Base-by-base conservation (phyloP, 2,113 vertebrate genomes). In the Microtus montanus region DNA sequence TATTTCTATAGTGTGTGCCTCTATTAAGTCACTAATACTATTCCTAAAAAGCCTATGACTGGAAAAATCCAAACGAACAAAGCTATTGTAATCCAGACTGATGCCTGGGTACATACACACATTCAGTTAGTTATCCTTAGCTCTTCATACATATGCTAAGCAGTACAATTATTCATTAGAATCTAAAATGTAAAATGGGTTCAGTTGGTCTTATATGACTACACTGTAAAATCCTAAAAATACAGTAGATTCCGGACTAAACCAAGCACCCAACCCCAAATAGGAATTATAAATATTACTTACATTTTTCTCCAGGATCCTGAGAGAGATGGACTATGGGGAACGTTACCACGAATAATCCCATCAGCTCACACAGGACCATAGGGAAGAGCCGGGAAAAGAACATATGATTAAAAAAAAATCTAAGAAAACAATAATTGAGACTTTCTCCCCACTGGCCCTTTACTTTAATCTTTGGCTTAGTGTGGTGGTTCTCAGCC, bases 361-460 rank as follows among this genome's bases (percentile, higher is more conserved):
- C 38, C 26, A 66, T 66, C 17, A 30, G 26, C 82, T 33, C 58
- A 17, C 38, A 66, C 4, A 20, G 41, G 82, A 30, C 28, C 28
- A 64, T 2, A 4, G 38, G 28, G 2, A 35, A 33, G 1, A 33
- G 15, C 0, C 22, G 15, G 28, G 5, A 30, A 33, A 12, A 47
- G 63, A 68, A 85, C 28, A 47, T 28, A 85, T 66, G 41, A 22
- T 44, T 64, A 33, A 44, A 84, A 64, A 64, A 58, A 49, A 30
- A 15, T 7, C 3, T 58, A 8, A 28, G 14, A 44, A 15, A 44
- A 44, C 24, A 8, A 44, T 41, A 33, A 63, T 41, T 41, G 58
- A 83, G 58, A 28, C 13, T 28, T 24, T 28, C 12, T 61, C 22
- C 79, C n/a, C 20, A 44, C 3, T 66, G 28, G 17, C 19, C 61